These are phyloP conservation scores for Chiloscyllium plagiosum DNA, from an alignment of 2,113 vertebrate species.

Conservation along the genomic window DNA sequence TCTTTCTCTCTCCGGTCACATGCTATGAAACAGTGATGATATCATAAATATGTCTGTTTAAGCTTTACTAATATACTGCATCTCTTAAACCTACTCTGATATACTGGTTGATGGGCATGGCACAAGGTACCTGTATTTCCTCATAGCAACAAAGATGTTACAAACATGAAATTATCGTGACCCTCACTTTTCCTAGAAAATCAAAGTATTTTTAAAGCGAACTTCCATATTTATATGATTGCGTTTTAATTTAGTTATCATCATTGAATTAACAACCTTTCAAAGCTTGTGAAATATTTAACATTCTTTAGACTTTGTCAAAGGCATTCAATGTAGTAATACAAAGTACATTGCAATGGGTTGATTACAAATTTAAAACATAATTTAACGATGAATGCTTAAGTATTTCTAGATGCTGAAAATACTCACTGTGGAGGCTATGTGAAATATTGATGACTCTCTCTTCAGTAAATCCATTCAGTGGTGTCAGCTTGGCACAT, in stretches of 20 bases:
- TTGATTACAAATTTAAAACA: background rate
- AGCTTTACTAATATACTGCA: too few species aligned
- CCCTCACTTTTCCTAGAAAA: background rate
- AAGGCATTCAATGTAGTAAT: background rate
- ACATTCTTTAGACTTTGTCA: background rate
- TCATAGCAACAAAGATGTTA: background rate
- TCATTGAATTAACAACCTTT: background rate
- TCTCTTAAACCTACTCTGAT: too few species aligned
- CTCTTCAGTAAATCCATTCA: constrained; percentile 65
- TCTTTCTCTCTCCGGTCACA: too few species aligned
- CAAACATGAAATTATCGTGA: background rate
- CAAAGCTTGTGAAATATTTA: background rate
- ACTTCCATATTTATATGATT: background rate
- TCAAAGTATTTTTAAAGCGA: background rate
- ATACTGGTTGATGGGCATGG: too few species aligned
- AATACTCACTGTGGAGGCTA: constrained; percentile 75
- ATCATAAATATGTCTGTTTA: too few species aligned
- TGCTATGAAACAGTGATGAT: too few species aligned
- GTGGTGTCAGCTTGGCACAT: constrained; percentile 67
- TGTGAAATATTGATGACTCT: constrained; percentile 65
- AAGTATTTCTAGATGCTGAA: background rate
- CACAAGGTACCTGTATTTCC: background rate
- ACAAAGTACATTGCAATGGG: background rate
- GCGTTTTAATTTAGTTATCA: background rate
- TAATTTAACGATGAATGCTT: background rate